Base-by-base conservation (phyloP, 2,888 invertebrate species). In the Heliconius sara region DNA sequence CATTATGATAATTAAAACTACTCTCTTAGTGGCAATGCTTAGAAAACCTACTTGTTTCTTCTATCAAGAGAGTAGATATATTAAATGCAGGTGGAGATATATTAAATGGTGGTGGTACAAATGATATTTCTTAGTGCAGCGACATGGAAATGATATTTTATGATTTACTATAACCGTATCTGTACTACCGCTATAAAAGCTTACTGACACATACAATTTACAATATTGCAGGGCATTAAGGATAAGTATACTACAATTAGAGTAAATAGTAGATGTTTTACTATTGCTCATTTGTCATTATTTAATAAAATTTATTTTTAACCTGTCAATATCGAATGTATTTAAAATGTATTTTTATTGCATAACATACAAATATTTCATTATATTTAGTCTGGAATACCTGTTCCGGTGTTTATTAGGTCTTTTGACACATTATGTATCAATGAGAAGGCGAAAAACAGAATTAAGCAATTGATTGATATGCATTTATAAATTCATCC, bases 101-200 rank as follows among this genome's bases (percentile, higher is more conserved):
- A 43, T 68, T 68, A 25, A 70, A 43, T 30, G 30, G 30, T 30
- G 4, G 30, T 3, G 30, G 3, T 68, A 68, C 10, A 68, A 68
- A 68, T 13, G 12, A 68, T 39, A n/a, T 39, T 68, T 39, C 68
- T 68, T n/a, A 68, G 68, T 39, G 68, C 68, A 68, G 68, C 13
- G 68, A 68, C 68, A 2, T 68, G 16, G 22, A 43, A 68, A 39
- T n/a, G 9, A 68, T 68, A 43, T 43, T 67, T 67, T 67, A 67
- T 67, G 34, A 68, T 43, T 43, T 25, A 68, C 25, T 43, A 68
- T 68, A 68, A 68, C 13, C 13, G n/a, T 43, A 39, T 39, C 39
- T n/a, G 39, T 67, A 68, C 22, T 22, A 39, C n/a, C 22, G 39
- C 7, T 67, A 34, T 34, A 67, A 39, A 68, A 13, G 39, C 13